Conservation (phyloP, 2,888 invertebrate species). For the Norana najaformis region DNA sequence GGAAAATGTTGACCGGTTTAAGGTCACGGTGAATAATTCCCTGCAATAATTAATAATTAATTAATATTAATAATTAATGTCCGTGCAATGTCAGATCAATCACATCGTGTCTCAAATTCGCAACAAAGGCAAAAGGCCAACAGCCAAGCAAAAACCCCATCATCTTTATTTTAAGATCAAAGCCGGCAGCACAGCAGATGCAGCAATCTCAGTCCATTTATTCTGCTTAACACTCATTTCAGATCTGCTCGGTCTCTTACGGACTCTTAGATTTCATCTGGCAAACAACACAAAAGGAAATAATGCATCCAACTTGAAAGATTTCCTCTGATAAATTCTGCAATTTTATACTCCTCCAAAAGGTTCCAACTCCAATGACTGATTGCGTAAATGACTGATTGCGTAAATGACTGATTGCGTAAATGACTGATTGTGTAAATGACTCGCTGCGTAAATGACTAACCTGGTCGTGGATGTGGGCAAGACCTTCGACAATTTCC, state of each 20-base stretch:
- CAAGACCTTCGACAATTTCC: slow-evolving; percentile 87
- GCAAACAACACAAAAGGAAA: not conserved
- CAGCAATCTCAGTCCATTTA: too few species aligned
- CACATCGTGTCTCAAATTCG: too few species aligned
- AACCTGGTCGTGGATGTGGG: slow-evolving; percentile 89
- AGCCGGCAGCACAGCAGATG: too few species aligned
- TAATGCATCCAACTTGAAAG: too few species aligned
- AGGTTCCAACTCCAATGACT: not conserved
- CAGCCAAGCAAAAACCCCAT: not conserved
- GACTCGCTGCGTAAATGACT: slow-evolving; percentile 51
- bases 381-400: not conserved
- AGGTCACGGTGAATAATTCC: slow-evolving; percentile 63
- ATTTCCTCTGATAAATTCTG: not conserved
- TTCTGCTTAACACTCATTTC: too few species aligned
- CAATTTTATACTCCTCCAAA: not conserved
- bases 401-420: not conserved
- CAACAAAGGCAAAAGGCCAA: not conserved
- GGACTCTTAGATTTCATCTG: too few species aligned
- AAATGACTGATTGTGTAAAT: too few species aligned
- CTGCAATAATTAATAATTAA: slow-evolving; percentile 68
- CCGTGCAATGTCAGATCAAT: too few species aligned
- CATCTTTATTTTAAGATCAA: too few species aligned
- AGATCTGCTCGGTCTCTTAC: too few species aligned
- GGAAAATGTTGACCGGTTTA: slow-evolving; percentile 83
- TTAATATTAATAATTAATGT: too few species aligned